Evolutionary conservation across 2,888 invertebrate species (phyloP).

Genomic region (Anthophora plumipes): DNA sequence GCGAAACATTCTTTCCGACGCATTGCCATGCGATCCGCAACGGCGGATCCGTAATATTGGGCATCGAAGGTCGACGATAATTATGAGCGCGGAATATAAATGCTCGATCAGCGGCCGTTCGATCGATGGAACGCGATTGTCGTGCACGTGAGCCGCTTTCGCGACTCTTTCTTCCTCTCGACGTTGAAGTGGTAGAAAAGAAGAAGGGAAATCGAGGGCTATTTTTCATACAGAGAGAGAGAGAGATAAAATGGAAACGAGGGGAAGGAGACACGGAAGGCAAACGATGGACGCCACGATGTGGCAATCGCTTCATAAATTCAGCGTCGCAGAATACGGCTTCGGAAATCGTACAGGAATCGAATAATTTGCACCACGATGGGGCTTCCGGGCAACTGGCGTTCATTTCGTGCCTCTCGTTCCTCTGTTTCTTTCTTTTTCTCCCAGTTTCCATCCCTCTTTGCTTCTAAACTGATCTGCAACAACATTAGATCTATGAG

Average conservation of each 20-base stretch:
- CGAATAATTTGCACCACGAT: constrained; percentile 82
- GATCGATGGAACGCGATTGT: constrained; percentile 62
- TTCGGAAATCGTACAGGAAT: constrained; percentile 85
- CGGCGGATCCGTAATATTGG: constrained; percentile 63
- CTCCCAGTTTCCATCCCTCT: constrained; percentile 10
- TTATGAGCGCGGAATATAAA: constrained; percentile 72
- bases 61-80: constrained; percentile 68
- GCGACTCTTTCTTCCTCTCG: constrained; percentile 2
- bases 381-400: constrained; percentile 74
- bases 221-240: constrained; percentile 41
- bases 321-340: constrained; percentile 80
- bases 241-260: constrained; percentile 40
- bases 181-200: background rate
- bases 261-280: background rate
- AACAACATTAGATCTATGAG: background rate
- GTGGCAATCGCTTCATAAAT: constrained; percentile 81
- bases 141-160: constrained; percentile 62
- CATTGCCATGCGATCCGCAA: constrained; percentile 66
- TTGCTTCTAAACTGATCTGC: constrained; percentile 19
- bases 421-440: constrained; percentile 4
- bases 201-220: constrained; percentile 24
- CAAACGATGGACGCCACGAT: constrained; percentile 53
- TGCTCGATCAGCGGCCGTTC: constrained; percentile 62
- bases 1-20: constrained; percentile 27
- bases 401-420: constrained; percentile 31